Evolutionary conservation across 2,888 invertebrate species (phyloP).

Genomic region (Boloria selene): DNA sequence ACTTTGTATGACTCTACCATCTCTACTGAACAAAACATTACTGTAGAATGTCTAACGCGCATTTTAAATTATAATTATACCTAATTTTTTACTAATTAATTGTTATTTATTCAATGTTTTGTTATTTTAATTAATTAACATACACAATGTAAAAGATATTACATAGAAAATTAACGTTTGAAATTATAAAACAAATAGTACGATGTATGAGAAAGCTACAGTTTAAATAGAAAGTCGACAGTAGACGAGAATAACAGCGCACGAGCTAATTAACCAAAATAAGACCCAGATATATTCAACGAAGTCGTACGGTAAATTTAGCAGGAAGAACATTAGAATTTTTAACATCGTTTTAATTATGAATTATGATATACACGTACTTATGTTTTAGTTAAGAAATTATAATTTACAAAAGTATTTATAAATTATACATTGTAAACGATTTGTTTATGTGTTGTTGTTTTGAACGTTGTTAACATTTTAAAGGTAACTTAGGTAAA

Average conservation of each 20-base stretch:
- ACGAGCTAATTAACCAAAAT: slow-evolving; percentile 42
- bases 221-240: slow-evolving; percentile 37
- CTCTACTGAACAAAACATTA: too few relatives aligned
- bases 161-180: too few relatives aligned
- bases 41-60: too few relatives aligned
- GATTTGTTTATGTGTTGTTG: not conserved
- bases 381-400: not conserved
- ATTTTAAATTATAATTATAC: too few relatives aligned
- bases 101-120: too few relatives aligned
- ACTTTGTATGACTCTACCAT: too few relatives aligned
- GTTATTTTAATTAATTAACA: too few relatives aligned
- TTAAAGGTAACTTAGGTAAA: too few relatives aligned
- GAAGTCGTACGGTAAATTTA: slow-evolving; percentile 60
- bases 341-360: slow-evolving; percentile 49
- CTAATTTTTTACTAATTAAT: too few relatives aligned
- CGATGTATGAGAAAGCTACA: slow-evolving; percentile 37
- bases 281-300: slow-evolving; percentile 58
- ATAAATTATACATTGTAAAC: not conserved
- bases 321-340: slow-evolving; percentile 50
- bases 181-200: slow-evolving; percentile 31
- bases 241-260: slow-evolving; percentile 34
- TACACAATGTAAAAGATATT: too few relatives aligned
- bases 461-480: not conserved
- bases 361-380: slow-evolving; percentile 35
- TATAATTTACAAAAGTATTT: not conserved